Conservation (phyloP, 2,797 vertebrate species). For the Neosilurus mollespiculum region DNA sequence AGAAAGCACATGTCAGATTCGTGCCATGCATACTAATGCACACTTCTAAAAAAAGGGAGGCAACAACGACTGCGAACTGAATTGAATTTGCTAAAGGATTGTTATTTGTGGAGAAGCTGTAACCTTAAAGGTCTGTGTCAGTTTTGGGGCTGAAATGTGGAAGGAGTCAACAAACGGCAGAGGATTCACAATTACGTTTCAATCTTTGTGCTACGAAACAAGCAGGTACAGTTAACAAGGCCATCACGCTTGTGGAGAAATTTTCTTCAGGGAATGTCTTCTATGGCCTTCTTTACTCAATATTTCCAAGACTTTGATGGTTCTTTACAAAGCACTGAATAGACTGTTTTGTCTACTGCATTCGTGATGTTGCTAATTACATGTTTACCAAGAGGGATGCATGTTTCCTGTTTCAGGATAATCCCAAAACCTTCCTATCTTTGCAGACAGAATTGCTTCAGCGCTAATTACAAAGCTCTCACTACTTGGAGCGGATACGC, state of each 20-base stretch:
- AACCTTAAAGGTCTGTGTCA: background rate
- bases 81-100: slow-evolving; percentile 2
- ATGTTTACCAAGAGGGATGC: slow-evolving; percentile 26
- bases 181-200: slow-evolving; percentile 1
- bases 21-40: slow-evolving; percentile 63
- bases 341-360: slow-evolving; percentile 18
- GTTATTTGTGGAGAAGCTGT: slow-evolving; percentile 24
- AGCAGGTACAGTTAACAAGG: background rate
- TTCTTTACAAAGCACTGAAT: background rate
- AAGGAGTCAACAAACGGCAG: background rate
- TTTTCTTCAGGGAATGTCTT: background rate
- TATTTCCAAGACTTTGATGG: background rate
- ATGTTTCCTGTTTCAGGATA: slow-evolving; percentile 45
- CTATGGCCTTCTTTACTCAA: slow-evolving; percentile 4
- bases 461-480: slow-evolving; percentile 46
- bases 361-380: background rate
- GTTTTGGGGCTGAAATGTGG: background rate
- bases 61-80: slow-evolving; percentile 1
- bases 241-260: slow-evolving; percentile 3
- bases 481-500: slow-evolving; percentile 44
- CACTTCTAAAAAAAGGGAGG: slow-evolving; percentile 3
- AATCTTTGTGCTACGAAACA: background rate
- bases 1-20: slow-evolving; percentile 64
- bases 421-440: slow-evolving; percentile 52
- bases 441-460: slow-evolving; percentile 45